phyloP scores from a whole-genome alignment of 2,797 vertebrate genomes.

The Pagetopsis macropterus region DNA sequence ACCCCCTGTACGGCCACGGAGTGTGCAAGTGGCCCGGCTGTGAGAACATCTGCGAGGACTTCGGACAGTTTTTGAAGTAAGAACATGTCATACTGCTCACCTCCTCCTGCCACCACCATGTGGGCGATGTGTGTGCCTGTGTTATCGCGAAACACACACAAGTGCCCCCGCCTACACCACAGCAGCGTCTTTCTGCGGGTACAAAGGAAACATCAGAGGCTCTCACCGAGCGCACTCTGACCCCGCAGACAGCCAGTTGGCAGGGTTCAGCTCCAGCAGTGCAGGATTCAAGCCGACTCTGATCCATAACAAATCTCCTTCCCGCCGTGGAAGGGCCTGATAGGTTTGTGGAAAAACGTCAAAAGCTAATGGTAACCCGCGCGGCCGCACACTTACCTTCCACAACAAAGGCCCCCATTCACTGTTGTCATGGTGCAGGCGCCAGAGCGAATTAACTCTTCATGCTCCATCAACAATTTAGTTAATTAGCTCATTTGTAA shows the following conservation, averaged over 20 bases:
- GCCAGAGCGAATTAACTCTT: constrained; percentile 98
- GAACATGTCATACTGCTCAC: constrained; percentile 48
- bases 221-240: constrained; percentile 62
- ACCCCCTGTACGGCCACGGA: constrained; percentile 97
- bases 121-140: background rate
- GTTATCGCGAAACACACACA: constrained; percentile 24
- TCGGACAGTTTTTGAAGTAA: constrained; percentile 99
- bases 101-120: constrained; percentile 1
- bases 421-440: constrained; percentile 98
- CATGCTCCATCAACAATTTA: constrained; percentile 99
- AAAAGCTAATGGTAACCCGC: constrained; percentile 89
- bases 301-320: constrained; percentile 71
- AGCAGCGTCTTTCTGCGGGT: constrained; percentile 23
- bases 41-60: constrained; percentile 99
- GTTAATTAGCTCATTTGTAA: constrained; percentile 99
- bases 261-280: constrained; percentile 57
- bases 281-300: constrained; percentile 60
- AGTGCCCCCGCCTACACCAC: constrained; percentile 6
- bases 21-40: constrained; percentile 99
- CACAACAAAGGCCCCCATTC: constrained; percentile 87
- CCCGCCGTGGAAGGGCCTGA: constrained; percentile 68
- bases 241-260: constrained; percentile 63
- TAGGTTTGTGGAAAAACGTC: constrained; percentile 79
- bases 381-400: constrained; percentile 88
- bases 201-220: constrained; percentile 49